Evolutionary conservation across 2,797 vertebrate species (phyloP).

Genomic region (Parauchenoglanis punctatus): DNA sequence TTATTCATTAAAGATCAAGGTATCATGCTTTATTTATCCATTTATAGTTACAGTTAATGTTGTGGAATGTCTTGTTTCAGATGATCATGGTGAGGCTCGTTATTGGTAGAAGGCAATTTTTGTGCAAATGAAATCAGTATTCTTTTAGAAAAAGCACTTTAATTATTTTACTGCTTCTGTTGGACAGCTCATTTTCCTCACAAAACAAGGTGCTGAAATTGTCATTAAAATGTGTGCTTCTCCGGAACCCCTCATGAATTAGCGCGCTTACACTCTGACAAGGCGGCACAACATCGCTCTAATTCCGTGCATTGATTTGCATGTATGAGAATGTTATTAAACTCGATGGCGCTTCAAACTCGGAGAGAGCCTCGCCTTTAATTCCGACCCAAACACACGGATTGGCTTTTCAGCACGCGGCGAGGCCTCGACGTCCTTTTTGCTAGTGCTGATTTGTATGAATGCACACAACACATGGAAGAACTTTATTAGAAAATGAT

Average conservation of each 20-base stretch:
- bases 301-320: slow-evolving; percentile 57
- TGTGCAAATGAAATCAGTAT: slow-evolving; percentile 15
- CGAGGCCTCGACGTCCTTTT: neutral
- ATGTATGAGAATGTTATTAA: slow-evolving; percentile 57
- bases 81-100: neutral
- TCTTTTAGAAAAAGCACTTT: slow-evolving; percentile 4
- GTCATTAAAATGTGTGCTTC: slow-evolving; percentile 33
- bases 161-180: slow-evolving; percentile 26
- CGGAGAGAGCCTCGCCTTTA: slow-evolving; percentile 36
- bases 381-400: neutral
- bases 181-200: slow-evolving; percentile 14
- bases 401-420: slow-evolving; percentile 3
- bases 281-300: slow-evolving; percentile 48
- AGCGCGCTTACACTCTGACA: slow-evolving; percentile 20
- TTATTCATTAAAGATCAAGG: neutral
- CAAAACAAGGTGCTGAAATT: slow-evolving; percentile 25
- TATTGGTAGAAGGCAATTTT: neutral
- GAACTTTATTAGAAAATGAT: neutral
- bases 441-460: neutral
- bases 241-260: slow-evolving; percentile 7
- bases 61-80: neutral
- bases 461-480: neutral
- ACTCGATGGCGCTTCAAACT: slow-evolving; percentile 54
- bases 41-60: neutral
- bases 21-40: neutral